Conservation (phyloP, 30 jellyfish, hydroid and myxozoan genomes). For the Cassiopea andromeda region DNA sequence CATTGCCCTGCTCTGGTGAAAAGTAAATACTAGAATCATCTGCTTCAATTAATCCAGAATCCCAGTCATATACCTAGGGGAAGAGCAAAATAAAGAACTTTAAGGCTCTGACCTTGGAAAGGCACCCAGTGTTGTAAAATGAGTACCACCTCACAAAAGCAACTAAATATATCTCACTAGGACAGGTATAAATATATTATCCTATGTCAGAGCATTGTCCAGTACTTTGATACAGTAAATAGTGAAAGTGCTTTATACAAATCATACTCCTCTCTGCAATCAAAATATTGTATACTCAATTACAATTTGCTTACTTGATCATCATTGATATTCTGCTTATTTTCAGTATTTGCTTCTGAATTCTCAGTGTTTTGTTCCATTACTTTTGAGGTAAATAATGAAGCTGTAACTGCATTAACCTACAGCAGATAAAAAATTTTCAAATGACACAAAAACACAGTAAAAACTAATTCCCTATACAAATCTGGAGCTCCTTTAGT, state of each 20-base stretch:
- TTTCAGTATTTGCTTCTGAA: background rate
- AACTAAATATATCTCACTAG: too few species aligned
- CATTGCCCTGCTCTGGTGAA: slow-evolving; percentile 98
- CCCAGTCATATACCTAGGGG: slow-evolving; percentile 89
- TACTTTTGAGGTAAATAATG: slow-evolving; percentile 82
- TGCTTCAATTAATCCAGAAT: slow-evolving; percentile 94
- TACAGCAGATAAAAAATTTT: background rate
- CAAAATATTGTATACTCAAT: background rate
- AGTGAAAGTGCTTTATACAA: too few species aligned
- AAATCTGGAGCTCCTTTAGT: background rate
- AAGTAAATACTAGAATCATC: slow-evolving; percentile 94
- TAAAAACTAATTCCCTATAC: background rate
- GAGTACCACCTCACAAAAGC: too few species aligned
- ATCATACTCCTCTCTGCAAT: background rate
- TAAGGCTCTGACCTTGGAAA: too few species aligned
- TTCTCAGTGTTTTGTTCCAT: slow-evolving; percentile 77
- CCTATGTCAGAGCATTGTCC: too few species aligned
- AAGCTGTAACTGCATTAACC: slow-evolving; percentile 98
- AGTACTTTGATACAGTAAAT: too few species aligned
- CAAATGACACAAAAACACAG: background rate
- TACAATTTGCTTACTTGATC: slow-evolving; percentile 45
- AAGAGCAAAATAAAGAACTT: background rate
- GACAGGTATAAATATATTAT: too few species aligned
- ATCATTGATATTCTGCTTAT: background rate
- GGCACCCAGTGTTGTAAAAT: too few species aligned